phyloP scores from a whole-genome alignment of 2,113 vertebrate genomes.

The Brachyhypopomus occidentalis region DNA sequence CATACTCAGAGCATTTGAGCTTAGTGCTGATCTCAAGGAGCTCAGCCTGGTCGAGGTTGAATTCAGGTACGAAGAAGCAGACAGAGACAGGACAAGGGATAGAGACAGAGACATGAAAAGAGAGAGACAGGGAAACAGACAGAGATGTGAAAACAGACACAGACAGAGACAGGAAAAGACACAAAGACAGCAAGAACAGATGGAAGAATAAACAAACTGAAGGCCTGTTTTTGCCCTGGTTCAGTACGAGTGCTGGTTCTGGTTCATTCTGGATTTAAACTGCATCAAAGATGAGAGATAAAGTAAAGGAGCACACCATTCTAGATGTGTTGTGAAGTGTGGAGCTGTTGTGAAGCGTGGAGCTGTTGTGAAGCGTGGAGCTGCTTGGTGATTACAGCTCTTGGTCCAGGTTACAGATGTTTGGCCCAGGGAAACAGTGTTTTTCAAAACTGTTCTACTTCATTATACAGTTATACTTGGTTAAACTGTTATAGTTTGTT shows the following conservation, averaged over 20 bases:
- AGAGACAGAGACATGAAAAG: too few species aligned
- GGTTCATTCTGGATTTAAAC: too few species aligned
- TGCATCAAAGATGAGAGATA: too few species aligned
- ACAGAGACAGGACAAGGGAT: not conserved
- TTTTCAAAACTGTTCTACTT: not conserved
- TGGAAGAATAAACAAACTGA: not conserved
- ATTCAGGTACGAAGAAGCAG: constrained; percentile 82
- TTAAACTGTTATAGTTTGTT: too few species aligned
- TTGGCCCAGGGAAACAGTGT: not conserved
- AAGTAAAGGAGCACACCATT: too few species aligned
- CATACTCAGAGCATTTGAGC: constrained; percentile 95
- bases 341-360: too few species aligned
- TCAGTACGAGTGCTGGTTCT: too few species aligned
- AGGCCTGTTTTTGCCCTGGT: too few species aligned
- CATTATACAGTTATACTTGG: too few species aligned
- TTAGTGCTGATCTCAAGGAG: constrained; percentile 94
- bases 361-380: too few species aligned
- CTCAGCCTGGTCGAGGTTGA: constrained; percentile 98
- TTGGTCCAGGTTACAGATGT: not conserved
- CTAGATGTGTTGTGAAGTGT: too few species aligned
- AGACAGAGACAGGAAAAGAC: not conserved
- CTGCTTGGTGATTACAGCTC: too few species aligned
- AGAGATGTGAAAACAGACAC: not conserved
- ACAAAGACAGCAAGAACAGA: not conserved
- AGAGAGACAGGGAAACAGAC: not conserved